Percentiles rank a stretch among this genome's conserved stretches.
Conservation (phyloP, 2,888 invertebrate species). For the Callyntrura sp. region DNA sequence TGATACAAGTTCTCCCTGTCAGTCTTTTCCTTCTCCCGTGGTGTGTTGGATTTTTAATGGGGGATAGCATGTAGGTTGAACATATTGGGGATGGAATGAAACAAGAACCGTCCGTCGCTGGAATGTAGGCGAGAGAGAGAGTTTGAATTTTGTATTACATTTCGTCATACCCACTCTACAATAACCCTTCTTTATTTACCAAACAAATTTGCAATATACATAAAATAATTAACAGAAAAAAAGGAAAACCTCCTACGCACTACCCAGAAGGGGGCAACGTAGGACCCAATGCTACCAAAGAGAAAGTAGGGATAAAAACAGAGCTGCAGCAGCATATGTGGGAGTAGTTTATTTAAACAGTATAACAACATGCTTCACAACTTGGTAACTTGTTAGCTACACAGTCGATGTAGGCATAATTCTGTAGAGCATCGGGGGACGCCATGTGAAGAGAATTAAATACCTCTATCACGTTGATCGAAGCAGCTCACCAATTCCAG, state of each 20-base stretch:
- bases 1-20: background rate
- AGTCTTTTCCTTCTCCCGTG: background rate
- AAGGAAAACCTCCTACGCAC: background rate
- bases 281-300: background rate
- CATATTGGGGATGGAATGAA: background rate
- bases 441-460: background rate
- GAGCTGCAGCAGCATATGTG: no score
- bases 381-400: no score
- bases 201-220: constrained; percentile 22
- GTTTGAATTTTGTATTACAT: background rate
- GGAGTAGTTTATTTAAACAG: constrained; percentile 9
- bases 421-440: background rate
- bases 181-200: background rate
- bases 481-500: background rate
- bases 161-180: background rate
- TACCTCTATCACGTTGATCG: background rate
- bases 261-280: no score
- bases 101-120: background rate
- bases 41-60: background rate
- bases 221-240: constrained; percentile 29
- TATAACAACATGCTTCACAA: no score
- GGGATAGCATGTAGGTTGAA: background rate
- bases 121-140: background rate
- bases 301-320: background rate
- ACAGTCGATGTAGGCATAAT: no score